Conservation (phyloP, 2,888 invertebrate genomes). For the Dasypolia templi region DNA sequence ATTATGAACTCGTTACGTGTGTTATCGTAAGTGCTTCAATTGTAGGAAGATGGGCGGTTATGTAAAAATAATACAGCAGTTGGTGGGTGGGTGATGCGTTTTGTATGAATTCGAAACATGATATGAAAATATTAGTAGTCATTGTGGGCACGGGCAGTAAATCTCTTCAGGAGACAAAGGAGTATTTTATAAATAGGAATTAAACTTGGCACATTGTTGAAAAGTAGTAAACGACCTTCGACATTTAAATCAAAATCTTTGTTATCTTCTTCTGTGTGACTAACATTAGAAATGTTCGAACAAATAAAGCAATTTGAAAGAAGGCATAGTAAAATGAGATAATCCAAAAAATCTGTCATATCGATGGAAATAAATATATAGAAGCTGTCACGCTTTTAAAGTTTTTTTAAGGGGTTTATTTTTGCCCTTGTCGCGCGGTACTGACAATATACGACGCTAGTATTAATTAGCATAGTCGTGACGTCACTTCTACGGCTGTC, state of each 20-base stretch:
- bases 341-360: too few species aligned
- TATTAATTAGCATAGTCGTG: too few species aligned
- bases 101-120: neutral
- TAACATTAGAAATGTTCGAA: too few species aligned
- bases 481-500: too few species aligned
- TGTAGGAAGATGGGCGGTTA: neutral
- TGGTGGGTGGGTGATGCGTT: neutral
- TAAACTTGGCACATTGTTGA: neutral
- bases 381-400: too few species aligned
- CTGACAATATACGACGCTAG: too few species aligned
- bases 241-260: neutral
- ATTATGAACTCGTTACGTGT: constrained; percentile 7
- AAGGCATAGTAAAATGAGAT: too few species aligned
- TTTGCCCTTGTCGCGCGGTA: too few species aligned
- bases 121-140: neutral
- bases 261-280: neutral
- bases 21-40: neutral
- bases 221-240: neutral
- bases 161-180: neutral
- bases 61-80: neutral
- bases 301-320: too few species aligned
- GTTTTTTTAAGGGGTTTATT: too few species aligned
- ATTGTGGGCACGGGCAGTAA: neutral
- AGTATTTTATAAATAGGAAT: neutral
- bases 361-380: too few species aligned